These are phyloP conservation scores for Drosophila anomelani DNA, from an alignment of 2,888 invertebrate species.

Conservation along the genomic window DNA sequence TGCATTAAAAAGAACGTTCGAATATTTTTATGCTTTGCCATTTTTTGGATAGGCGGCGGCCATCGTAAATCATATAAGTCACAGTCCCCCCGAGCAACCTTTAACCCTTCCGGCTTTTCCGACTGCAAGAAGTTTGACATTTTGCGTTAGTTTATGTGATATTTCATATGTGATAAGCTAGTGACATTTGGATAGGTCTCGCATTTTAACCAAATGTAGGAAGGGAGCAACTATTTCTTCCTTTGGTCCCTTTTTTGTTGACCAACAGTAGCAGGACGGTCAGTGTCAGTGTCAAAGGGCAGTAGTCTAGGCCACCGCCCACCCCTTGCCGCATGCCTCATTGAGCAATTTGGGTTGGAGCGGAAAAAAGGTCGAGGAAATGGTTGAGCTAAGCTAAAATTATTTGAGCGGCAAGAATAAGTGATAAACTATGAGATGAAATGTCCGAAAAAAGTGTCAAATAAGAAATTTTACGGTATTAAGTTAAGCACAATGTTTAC, in stretches of 20 bases:
- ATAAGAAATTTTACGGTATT: conserved; percentile 43
- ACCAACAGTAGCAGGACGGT: conserved; percentile 17
- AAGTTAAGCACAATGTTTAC: conserved; percentile 43
- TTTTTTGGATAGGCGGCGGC: conserved; percentile 68
- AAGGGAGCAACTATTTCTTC: conserved; percentile 2
- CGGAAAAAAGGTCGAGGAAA: conserved; percentile 32
- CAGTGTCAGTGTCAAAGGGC: conserved; percentile 48
- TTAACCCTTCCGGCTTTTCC: conserved; percentile 60
- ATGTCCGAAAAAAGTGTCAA: conserved; percentile 42
- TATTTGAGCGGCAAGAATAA: conserved; percentile 44
- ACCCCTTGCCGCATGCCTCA: conserved; percentile 32
- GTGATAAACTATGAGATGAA: conserved; percentile 51
- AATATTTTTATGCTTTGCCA: conserved; percentile 69
- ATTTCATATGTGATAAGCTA: conserved; percentile 76
- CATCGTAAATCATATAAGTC: conserved; percentile 68
- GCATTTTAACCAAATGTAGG: conserved; percentile 3
- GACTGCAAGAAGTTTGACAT: conserved; percentile 72
- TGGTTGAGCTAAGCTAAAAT: conserved; percentile 49
- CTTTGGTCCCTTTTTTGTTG: conserved; percentile 28
- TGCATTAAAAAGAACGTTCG: conserved; percentile 56
- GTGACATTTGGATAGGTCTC: conserved; percentile 59
- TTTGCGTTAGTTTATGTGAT: conserved; percentile 79
- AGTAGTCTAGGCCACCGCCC: conserved; percentile 29
- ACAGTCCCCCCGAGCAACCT: conserved; percentile 2
- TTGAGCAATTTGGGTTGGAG: conserved; percentile 24